Evolutionary conservation across 2,113 vertebrate species (phyloP), one percentile per base, ranked within the genome.

Genomic region (Arvicanthis niloticus): DNA sequence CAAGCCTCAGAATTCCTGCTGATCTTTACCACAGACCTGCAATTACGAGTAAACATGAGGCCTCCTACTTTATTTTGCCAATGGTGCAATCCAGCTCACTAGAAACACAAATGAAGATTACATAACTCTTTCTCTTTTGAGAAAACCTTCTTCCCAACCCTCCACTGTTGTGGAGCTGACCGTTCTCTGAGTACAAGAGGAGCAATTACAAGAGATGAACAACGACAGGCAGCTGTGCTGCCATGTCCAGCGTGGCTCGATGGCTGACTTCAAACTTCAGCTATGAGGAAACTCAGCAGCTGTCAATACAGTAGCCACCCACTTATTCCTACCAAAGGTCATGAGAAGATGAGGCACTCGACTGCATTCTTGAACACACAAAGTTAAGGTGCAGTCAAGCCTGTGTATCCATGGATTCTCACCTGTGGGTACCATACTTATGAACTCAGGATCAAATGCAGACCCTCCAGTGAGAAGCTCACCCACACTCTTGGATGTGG

Each of bases 251-350:
- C 6, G 16, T 17, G 65, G 56, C 62, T 56, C 45, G 34, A 40
- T 12, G 78, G 21, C 26, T 73, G 16, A 15, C 62, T 37, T 75
- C 91, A 24, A 24, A 62, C 72, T 19, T 70, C 78, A 77, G 0
- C 56, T 72, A 40, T 88, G 62, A 67, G 88, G 93, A 95, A 94
- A 88, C 42, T 10, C 10, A 22, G 76, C 65, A 88, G 90, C 7
- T 48, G 7, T 87, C 91, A 82, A 17, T 1, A 70, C 3, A 68
- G 51, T 29, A 78, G 56, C 62, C 84, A 31, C 94, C 89, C 91
- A 89, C 72, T 68, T 37, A 3, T 24, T 91, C 45, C 72, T 89
- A 60, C 53, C 53, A 80, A 60, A 91, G 81, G 68, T 87, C 81
- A 96, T 0, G 76, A 80, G 29, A 67, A 29, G 6, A 21, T 60